Percentiles rank a stretch among this genome's conserved stretches.
phyloP scores from a whole-genome alignment of 2,797 vertebrate species.

The Periophthalmus magnuspinnatus region DNA sequence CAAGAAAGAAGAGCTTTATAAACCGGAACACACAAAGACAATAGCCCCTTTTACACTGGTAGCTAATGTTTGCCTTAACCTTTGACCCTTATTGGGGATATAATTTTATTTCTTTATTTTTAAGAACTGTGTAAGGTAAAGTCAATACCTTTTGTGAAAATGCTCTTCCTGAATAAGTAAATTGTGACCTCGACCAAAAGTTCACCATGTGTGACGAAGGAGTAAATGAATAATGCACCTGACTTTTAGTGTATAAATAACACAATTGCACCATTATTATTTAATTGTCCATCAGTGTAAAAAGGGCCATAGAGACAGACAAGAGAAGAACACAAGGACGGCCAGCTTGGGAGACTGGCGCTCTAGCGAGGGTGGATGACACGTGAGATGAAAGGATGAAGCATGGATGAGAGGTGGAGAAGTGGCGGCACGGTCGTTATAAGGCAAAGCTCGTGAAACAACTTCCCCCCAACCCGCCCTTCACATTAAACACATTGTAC shows the following conservation, averaged over 20 bases:
- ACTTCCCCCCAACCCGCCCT: background rate
- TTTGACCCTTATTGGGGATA: too few relatives aligned
- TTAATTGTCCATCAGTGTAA: conserved; percentile 2
- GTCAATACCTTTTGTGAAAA: background rate
- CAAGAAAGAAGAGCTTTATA: conserved; percentile 78
- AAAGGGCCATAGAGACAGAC: conserved; percentile 10
- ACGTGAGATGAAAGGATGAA: conserved; percentile 56
- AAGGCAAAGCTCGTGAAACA: conserved; percentile 13
- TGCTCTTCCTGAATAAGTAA: background rate
- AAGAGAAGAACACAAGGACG: conserved; percentile 14
- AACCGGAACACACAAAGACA: conserved; percentile 56
- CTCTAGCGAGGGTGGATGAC: conserved; percentile 56
- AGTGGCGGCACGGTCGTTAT: conserved; percentile 48
- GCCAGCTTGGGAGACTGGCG: conserved; percentile 29
- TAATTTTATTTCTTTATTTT: background rate
- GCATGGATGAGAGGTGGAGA: conserved; percentile 54
- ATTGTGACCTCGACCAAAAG: background rate
- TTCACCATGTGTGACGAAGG: background rate
- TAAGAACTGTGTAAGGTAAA: background rate
- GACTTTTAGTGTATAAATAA: background rate
- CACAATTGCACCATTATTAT: background rate
- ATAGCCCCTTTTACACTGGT: conserved; percentile 25
- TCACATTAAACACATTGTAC: conserved; percentile 35
- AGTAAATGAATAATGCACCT: background rate
- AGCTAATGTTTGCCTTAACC: background rate